Evolutionary conservation across 2,797 vertebrate species (phyloP).

Genomic region (Microctenopoma steveboyesi): DNA sequence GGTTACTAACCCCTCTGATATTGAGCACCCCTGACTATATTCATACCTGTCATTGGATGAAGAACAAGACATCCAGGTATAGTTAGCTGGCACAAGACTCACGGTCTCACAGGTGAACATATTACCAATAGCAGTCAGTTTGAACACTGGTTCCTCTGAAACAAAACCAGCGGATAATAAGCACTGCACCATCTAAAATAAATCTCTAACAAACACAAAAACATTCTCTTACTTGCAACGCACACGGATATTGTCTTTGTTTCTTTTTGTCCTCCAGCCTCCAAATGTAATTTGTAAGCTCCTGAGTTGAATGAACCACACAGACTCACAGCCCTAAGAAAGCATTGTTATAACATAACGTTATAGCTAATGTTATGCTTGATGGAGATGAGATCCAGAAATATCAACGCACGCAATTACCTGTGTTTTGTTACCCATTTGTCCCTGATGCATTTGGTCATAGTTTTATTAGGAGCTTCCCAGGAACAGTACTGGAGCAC

Average conservation of each 20-base stretch:
- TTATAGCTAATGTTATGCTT: not conserved
- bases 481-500: constrained; percentile 84
- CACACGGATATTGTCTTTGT: constrained; percentile 85
- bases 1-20: not conserved
- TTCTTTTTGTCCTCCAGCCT: constrained; percentile 83
- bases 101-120: constrained; percentile 39
- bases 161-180: constrained; percentile 21
- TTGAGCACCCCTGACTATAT: not conserved
- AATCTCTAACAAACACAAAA: fast-evolving
- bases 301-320: constrained; percentile 83
- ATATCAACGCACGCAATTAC: constrained; percentile 37
- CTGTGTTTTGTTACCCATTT: constrained; percentile 56
- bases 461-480: constrained; percentile 79
- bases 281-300: constrained; percentile 86
- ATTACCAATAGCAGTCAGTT: not conserved
- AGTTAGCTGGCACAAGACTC: constrained; percentile 59
- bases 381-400: not conserved
- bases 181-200: not conserved
- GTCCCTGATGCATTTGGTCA: constrained; percentile 71
- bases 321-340: constrained; percentile 78
- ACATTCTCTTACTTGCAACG: constrained; percentile 85
- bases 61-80: constrained; percentile 70
- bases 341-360: not conserved
- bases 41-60: constrained; percentile 60
- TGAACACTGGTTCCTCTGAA: constrained; percentile 64